Evolutionary conservation across 2,888 invertebrate species (phyloP), one percentile per base, ranked within the genome.

Genomic region (Ophion ellenae): DNA sequence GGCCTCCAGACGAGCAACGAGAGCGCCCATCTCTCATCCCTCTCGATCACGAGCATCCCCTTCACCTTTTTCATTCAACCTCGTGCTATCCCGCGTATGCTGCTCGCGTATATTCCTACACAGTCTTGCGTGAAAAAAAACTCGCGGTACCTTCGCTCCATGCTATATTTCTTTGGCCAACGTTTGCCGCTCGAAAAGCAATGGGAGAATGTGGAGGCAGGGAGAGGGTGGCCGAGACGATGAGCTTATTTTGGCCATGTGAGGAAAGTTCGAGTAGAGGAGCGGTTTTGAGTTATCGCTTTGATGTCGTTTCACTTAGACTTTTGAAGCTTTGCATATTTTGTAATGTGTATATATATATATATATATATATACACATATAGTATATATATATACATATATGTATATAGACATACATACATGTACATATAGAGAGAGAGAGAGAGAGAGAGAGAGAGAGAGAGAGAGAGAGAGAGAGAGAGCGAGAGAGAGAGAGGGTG

Each of bases 181-280:
- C 69, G 59, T 70, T 63, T 63, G 67, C 40, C 9, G 40, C 36
- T 40, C 14, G 63, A 89, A 85, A 85, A 87, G 88, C 87, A 87
- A 86, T 81, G 69, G 81, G 85, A 77, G 59, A 47, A 66, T n/a
- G 45, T 40, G 40, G 40, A 9, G 40, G 7, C 40, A 14, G 32
- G 63, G 3, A 10, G 36, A 40, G 57, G 40, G 11, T 20, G n/a
- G 2, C 7, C 28, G 24, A 36, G 69, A 74, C 66, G 70, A 76
- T 81, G 84, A 84, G 85, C 77, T 59, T 28, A 20, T 45, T 71
- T 73, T n/a, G 24, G 53, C 63, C 61, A 63, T 20, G 47, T 69
- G 36, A 32, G 28, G 24, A 59, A 67, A 66, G 17, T 47, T 66
- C 20, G 7, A 20, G 20, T 66, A 40, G 10, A 53, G 47, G 2